A percentile compares a stretch with the other conserved stretches of the same genome.
These are phyloP conservation scores for Alosa alosa DNA, from an alignment of 2,113 vertebrate species.

Conservation along the genomic window DNA sequence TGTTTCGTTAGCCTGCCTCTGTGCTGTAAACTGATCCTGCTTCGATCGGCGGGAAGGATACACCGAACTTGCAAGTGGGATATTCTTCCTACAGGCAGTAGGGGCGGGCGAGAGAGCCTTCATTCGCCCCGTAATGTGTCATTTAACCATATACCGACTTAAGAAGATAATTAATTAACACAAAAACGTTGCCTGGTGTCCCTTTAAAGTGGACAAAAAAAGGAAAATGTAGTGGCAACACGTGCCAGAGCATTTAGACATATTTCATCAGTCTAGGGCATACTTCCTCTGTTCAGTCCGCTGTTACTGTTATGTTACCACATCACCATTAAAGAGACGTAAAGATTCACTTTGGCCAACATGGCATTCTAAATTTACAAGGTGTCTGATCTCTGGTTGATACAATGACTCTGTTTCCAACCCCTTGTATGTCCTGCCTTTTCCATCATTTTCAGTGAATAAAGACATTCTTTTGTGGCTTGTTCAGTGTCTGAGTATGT, in stretches of 20 bases:
- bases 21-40: no score
- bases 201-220: not conserved
- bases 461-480: slow-evolving; percentile 13
- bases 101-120: no score
- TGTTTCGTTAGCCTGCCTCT: no score
- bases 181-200: no score
- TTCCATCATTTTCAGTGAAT: not conserved
- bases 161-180: no score
- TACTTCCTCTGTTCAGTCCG: not conserved
- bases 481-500: not conserved
- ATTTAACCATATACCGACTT: no score
- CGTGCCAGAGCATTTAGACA: not conserved
- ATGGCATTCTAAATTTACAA: not conserved
- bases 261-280: not conserved
- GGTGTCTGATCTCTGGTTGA: not conserved
- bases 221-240: not conserved
- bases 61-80: no score
- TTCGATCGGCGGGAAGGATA: no score
- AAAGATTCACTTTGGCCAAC: not conserved
- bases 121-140: no score
- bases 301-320: not conserved
- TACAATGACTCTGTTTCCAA: not conserved
- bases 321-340: not conserved
- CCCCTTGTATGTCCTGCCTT: not conserved
- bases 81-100: no score